Conservation (phyloP, 2,113 vertebrate species). For the Gadus chalcogrammus region DNA sequence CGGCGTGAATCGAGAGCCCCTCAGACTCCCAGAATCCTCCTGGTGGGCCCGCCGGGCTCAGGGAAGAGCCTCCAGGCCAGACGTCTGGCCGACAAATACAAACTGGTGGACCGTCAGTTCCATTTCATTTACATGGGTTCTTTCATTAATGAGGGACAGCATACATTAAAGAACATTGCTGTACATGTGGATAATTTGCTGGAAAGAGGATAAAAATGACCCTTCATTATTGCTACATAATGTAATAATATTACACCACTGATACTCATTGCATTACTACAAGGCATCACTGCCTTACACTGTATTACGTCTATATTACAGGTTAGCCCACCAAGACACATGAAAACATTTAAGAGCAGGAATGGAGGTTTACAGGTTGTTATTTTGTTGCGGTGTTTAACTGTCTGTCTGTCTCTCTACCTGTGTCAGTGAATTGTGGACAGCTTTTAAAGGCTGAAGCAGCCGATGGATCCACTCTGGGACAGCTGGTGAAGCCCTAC, state of each 20-base stretch:
- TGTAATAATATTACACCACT: too few relatives aligned
- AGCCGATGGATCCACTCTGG: conserved; percentile 72
- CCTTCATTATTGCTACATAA: too few relatives aligned
- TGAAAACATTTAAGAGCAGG: too few relatives aligned
- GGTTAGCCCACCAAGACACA: too few relatives aligned
- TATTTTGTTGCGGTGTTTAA: background rate
- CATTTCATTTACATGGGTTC: conserved; percentile 41
- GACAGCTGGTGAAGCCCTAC: conserved; percentile 76
- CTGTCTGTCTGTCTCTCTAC: background rate
- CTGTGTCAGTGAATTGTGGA: conserved; percentile 80
- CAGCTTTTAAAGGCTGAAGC: conserved; percentile 80
- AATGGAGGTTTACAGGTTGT: too few relatives aligned
- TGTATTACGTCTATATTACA: too few relatives aligned
- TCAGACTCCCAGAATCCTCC: conserved; percentile 81
- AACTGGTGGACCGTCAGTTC: conserved; percentile 78
- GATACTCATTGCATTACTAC: too few relatives aligned
- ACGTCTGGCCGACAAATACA: conserved; percentile 82
- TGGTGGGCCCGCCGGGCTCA: conserved; percentile 83
- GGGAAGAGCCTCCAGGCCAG: conserved; percentile 87
- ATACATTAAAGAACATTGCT: background rate
- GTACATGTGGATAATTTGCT: background rate
- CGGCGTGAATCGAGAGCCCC: conserved; percentile 70
- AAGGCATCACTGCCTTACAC: too few relatives aligned
- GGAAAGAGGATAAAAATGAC: background rate
- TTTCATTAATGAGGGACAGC: background rate